Evolutionary conservation across 2,888 invertebrate genomes (phyloP), one percentile per base, ranked within the genome.

Genomic region (Silvanus unidentatus): DNA sequence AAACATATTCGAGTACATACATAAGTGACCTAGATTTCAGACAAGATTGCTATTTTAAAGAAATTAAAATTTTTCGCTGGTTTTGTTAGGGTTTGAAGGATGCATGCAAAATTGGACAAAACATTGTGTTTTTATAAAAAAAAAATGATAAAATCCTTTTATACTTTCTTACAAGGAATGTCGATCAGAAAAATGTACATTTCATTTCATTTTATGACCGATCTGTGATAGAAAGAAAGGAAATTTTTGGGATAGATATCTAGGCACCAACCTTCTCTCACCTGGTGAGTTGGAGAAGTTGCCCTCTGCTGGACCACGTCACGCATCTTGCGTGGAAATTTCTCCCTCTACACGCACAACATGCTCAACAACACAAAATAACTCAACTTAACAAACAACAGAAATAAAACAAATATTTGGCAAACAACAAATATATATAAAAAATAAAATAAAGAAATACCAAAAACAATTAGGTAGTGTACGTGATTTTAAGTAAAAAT

Each of bases 291-390:
- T 59, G 63, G 61, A 55, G 61, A 56, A 55, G 60, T 56, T 56
- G 64, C 60, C 59, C 66, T 65, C 61, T 66, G 68, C 59, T 67
- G 65, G 70, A 84, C 82, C 77, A 84, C 77, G 78, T 85, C 84
- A 74, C 84, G 83, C 83, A 83, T 84, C 82, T 85, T 85, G 79
- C 82, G 82, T 70, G 85, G 84, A 77, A 82, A 84, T 77, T 80
- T 81, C 79, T 84, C 84, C 81, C 82, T 81, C 79, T 71, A 70
- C 65, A 70, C 69, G 69, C 68, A 66, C 66, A 70, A 67, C 66
- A 67, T 65, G 65, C 67, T 65, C 64, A 62, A 61, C 62, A 65
- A 64, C 59, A 62, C 60, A 68, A 59, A 56, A 50, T 55, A 45
- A 61, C 50, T 53, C 50, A 61, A 58, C 48, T 55, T 51, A 60